A percentile compares a stretch with the other conserved stretches of the same genome.
These are phyloP conservation scores for Copidosoma floridanum DNA, from an alignment of 1,140 invertebrate species.

Conservation along the genomic window DNA sequence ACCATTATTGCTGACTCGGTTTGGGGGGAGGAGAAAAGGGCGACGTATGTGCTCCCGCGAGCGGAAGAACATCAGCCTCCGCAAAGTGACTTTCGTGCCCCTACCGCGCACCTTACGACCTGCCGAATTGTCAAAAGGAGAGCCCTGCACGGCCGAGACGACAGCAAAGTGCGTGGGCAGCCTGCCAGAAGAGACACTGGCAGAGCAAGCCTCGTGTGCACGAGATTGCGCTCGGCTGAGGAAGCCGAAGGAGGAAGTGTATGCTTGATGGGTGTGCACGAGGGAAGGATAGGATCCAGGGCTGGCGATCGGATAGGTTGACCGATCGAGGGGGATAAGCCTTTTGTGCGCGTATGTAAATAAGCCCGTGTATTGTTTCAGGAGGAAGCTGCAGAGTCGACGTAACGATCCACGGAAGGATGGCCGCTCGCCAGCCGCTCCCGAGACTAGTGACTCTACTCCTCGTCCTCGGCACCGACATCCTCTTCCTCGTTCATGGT, in stretches of 20 bases:
- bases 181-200: too few species aligned
- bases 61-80: too few species aligned
- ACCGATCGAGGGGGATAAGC: too few species aligned
- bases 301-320: not conserved
- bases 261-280: not conserved
- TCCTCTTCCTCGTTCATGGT: conserved; percentile 55
- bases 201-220: too few species aligned
- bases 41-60: too few species aligned
- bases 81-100: not conserved
- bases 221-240: not conserved
- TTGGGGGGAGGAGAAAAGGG: not conserved
- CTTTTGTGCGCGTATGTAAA: too few species aligned
- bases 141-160: not conserved
- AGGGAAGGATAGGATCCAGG: not conserved
- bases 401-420: conserved; percentile 56
- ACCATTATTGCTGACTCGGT: not conserved
- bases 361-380: conserved; percentile 36
- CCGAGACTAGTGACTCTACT: conserved; percentile 39
- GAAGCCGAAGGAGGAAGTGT: not conserved
- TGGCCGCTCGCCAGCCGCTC: conserved; percentile 48
- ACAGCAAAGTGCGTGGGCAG: not conserved
- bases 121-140: not conserved
- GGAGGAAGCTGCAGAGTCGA: conserved; percentile 58
- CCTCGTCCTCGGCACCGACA: conserved; percentile 50
- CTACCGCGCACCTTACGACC: not conserved